phyloP scores from a whole-genome alignment of 2,113 vertebrate species.

The Limanda limanda region DNA sequence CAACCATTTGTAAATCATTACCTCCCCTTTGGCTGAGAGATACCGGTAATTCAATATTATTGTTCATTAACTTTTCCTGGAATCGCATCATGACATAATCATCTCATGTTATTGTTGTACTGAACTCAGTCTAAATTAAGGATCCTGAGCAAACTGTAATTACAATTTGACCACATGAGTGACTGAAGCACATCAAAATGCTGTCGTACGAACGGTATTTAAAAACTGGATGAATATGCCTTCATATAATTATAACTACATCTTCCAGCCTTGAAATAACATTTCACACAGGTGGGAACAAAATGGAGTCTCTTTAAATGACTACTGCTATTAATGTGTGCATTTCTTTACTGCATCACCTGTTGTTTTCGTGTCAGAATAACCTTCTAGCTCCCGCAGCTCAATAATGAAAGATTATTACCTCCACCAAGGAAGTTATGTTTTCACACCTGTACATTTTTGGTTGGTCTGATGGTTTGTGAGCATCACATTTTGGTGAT shows the following conservation, averaged over 20 bases:
- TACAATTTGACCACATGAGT: no score
- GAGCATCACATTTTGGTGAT: no score
- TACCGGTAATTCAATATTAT: conserved; percentile 26
- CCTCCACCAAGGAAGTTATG: no score
- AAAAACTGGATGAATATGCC: background rate
- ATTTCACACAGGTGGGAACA: background rate
- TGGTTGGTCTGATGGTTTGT: no score
- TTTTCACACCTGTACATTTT: no score
- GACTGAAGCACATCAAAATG: no score
- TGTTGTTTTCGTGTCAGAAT: conserved; percentile 23
- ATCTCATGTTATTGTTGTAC: no score
- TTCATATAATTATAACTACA: background rate
- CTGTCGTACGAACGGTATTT: no score
- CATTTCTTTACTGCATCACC: background rate
- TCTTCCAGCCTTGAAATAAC: background rate
- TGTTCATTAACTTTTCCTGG: background rate
- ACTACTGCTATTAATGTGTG: no score
- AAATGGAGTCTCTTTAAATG: background rate
- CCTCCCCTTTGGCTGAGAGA: background rate
- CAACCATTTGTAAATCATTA: conserved; percentile 15
- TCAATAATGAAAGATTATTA: no score
- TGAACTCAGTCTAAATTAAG: background rate
- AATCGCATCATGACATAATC: background rate
- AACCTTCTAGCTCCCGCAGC: background rate
- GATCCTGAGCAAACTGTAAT: background rate